phyloP scores from a whole-genome alignment of 2,888 invertebrate genomes.

The Diploptera punctata region DNA sequence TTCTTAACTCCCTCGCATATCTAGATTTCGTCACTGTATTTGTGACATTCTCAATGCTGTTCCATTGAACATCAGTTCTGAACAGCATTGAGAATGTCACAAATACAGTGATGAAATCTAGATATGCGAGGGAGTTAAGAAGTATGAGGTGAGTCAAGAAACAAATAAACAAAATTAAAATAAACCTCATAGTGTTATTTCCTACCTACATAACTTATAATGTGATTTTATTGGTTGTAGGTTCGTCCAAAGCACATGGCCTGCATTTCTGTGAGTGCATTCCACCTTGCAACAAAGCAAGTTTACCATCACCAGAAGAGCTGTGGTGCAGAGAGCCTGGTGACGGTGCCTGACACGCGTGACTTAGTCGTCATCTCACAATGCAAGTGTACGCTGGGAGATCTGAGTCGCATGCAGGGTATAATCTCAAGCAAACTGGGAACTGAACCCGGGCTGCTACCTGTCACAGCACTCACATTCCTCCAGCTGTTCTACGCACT shows the following conservation, averaged over 20 bases:
- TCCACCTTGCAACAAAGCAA: conserved; percentile 80
- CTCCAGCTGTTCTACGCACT: conserved; percentile 70
- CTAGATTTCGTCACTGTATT: too few species aligned
- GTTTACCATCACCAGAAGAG: conserved; percentile 50
- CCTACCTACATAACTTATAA: too few species aligned
- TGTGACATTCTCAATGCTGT: too few species aligned
- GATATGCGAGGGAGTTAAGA: too few species aligned
- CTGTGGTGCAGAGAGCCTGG: conserved; percentile 36
- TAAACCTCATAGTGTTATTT: too few species aligned
- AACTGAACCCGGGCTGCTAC: conserved; percentile 63
- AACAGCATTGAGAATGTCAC: too few species aligned
- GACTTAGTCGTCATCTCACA: conserved; percentile 73
- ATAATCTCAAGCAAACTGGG: conserved; percentile 81
- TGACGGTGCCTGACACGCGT: conserved; percentile 51
- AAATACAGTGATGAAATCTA: too few species aligned
- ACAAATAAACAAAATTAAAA: too few species aligned
- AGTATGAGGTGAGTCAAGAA: too few species aligned
- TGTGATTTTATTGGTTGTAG: too few species aligned
- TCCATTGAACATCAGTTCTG: too few species aligned
- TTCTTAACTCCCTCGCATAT: too few species aligned
- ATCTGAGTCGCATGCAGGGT: conserved; percentile 85
- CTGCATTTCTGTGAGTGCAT: conserved; percentile 85
- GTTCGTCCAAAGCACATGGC: conserved; percentile 83
- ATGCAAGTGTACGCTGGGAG: conserved; percentile 84
- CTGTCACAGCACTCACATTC: conserved; percentile 71